A percentile compares a stretch with the other conserved stretches of the same genome.
Evolutionary conservation across 2,113 vertebrate species (phyloP).

Genomic region (Enhydra lutris): DNA sequence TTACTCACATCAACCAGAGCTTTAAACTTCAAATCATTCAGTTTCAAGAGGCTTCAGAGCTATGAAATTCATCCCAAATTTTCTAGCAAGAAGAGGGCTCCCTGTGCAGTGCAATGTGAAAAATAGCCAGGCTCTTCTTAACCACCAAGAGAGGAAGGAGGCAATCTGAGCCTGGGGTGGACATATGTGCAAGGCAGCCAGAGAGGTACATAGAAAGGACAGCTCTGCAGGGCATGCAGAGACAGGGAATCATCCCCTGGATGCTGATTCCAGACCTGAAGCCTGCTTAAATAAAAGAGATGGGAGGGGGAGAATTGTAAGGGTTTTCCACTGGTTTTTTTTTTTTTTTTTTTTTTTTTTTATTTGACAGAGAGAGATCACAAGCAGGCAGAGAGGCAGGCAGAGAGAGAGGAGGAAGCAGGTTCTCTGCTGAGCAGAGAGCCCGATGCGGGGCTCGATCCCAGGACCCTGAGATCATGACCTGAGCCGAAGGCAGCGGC

Average conservation of each 20-base stretch:
- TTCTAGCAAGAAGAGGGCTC: constrained; percentile 51
- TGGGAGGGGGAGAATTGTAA: neutral
- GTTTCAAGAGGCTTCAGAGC: constrained; percentile 26
- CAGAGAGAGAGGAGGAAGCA: no score
- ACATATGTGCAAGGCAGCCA: neutral
- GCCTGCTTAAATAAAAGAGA: neutral
- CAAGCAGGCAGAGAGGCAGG: no score
- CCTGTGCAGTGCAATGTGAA: constrained; percentile 2
- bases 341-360: no score
- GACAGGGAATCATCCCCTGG: neutral
- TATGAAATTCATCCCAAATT: constrained; percentile 60
- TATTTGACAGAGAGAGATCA: no score
- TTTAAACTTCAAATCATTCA: constrained; percentile 57
- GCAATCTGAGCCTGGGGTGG: neutral
- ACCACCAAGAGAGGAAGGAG: neutral
- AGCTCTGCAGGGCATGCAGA: no score
- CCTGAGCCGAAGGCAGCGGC: no score
- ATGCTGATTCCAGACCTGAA: neutral
- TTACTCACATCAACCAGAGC: constrained; percentile 52
- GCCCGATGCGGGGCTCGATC: no score
- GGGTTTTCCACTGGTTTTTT: neutral
- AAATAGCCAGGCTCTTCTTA: constrained; percentile 34
- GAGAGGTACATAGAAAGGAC: neutral
- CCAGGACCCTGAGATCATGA: no score
- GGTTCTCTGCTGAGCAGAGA: no score